Evolutionary conservation across 1,140 invertebrate species (phyloP), one percentile per base, ranked within the genome.

Genomic region (Papilio glaucus): DNA sequence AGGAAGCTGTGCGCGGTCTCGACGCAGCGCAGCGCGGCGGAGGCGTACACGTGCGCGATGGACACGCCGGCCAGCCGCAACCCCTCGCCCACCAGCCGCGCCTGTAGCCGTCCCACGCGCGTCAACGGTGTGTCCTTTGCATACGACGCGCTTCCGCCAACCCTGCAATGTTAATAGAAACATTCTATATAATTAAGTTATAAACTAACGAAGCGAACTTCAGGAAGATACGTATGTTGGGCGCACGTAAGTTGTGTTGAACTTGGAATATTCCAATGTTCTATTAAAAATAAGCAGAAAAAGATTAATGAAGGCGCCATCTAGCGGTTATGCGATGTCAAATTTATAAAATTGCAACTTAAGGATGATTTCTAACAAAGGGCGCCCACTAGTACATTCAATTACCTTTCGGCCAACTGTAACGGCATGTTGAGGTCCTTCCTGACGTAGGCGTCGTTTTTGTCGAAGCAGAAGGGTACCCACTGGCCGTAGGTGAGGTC

Each of bases 351-450:
- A n/a, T n/a, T n/a, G n/a, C n/a, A n/a, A n/a, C n/a, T n/a, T n/a
- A n/a, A n/a, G n/a, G n/a, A n/a, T n/a, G n/a, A n/a, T n/a, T n/a
- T n/a, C 6, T 33, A 33, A 33, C 29, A 33, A 33, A 33, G 6
- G 29, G 29, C 2, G 29, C 2, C 6, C 2, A 33, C 29, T n/a
- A 76, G 26, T 15, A 67, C 5, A 53, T 15, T 0, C 12, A n/a
- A 73, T 38, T 42, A 93, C 93, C 93, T 85, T 45, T 91, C 85
- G 0, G 96, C 95, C 77, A 98, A 88, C 53, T 92, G 93, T 63
- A 95, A 94, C 5, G 98, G 98, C 96, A 99, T 97, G 82, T 99
- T 99, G 15, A 99, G 91, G 88, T 99, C 98, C 83, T 96, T 96
- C 12, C 96, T 94, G 12, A 95, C 90, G 81, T 98, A 98, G 24